phyloP scores from a whole-genome alignment of 2,888 invertebrate species.

The Rhimphoctona megacephalus region DNA sequence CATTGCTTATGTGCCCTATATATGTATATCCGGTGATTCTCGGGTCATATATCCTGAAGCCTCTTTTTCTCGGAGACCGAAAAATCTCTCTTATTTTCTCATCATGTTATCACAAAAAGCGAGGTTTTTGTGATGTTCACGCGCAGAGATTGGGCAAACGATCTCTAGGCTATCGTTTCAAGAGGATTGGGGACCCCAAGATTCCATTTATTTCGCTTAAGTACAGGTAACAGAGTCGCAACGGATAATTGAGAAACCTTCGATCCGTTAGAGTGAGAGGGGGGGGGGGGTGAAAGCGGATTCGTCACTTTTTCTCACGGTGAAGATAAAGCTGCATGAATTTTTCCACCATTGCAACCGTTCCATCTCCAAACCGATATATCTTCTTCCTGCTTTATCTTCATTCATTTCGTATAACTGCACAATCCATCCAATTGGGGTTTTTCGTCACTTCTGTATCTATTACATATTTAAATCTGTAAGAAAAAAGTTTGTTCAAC shows the following conservation, averaged over 20 bases:
- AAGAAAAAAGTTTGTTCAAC: no score
- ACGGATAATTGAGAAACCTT: conserved; percentile 73
- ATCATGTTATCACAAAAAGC: conserved; percentile 40
- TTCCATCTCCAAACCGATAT: neutral
- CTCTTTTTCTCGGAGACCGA: conserved; percentile 4
- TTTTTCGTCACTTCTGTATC: neutral
- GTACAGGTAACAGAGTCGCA: conserved; percentile 44
- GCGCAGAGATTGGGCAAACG: conserved; percentile 23
- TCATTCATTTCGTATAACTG: conserved; percentile 12
- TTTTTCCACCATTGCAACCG: neutral
- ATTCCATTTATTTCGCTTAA: conserved; percentile 45
- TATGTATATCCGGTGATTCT: neutral
- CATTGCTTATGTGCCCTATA: neutral
- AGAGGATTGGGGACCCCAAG: conserved; percentile 2
- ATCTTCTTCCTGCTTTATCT: neutral
- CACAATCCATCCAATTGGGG: neutral
- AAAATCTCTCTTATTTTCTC: conserved; percentile 55
- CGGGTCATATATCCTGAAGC: conserved; percentile 8
- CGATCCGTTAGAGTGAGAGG: conserved; percentile 47
- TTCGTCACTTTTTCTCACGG: conserved; percentile 25
- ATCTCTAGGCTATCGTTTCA: conserved; percentile 38
- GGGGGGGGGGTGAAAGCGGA: neutral
- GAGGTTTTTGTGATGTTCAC: conserved; percentile 14
- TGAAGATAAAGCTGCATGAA: conserved; percentile 1
- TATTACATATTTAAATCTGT: no score